These are phyloP conservation scores for Plebejus melissa DNA, from an alignment of 2,888 invertebrate genomes.

Conservation along the genomic window DNA sequence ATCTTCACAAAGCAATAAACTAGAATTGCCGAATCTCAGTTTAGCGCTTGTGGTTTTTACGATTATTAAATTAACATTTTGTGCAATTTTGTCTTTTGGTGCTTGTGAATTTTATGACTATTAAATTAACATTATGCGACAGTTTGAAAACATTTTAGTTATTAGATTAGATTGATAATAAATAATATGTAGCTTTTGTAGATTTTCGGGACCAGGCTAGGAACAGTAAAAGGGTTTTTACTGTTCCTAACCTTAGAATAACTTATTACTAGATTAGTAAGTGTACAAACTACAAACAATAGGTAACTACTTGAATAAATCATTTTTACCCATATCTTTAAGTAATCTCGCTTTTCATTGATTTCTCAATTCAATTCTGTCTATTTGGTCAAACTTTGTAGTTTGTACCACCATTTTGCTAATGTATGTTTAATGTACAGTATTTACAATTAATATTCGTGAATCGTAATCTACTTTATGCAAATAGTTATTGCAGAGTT, in stretches of 20 bases:
- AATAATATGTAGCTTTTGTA: too few species aligned
- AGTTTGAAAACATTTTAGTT: background rate
- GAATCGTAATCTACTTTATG: background rate
- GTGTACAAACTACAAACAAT: too few species aligned
- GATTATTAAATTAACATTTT: slow-evolving; percentile 14
- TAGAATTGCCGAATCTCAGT: background rate
- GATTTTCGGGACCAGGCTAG: too few species aligned
- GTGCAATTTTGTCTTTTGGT: background rate
- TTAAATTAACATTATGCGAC: background rate
- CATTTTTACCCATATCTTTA: too few species aligned
- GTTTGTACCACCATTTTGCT: background rate
- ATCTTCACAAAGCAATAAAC: background rate
- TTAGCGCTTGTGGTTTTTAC: background rate
- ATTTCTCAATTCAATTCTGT: too few species aligned
- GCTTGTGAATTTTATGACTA: background rate
- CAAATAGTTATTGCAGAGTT: background rate
- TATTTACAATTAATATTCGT: background rate
- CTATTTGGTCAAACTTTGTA: background rate
- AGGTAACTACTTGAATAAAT: too few species aligned
- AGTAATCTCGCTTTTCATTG: too few species aligned
- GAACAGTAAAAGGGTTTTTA: too few species aligned
- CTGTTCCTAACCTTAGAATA: too few species aligned
- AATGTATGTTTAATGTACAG: background rate
- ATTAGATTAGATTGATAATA: too few species aligned
- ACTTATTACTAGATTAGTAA: too few species aligned